Evolutionary conservation across 2,797 vertebrate species (phyloP).

Genomic region (Chloroceryle inda): DNA sequence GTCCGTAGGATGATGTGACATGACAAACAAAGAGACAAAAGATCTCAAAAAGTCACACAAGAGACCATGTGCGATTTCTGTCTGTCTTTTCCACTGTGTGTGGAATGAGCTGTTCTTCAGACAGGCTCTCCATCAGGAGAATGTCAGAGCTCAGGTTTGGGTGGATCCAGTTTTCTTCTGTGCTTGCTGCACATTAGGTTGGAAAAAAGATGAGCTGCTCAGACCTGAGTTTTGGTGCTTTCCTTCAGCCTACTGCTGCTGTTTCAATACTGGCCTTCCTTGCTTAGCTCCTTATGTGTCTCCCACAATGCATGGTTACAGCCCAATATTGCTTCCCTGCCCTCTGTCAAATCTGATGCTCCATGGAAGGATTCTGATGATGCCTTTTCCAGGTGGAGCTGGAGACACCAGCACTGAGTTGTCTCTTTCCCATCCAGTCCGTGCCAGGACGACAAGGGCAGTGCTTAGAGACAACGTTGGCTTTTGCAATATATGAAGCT

Average conservation of each 20-base stretch:
- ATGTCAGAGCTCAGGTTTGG: background rate
- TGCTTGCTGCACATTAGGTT: background rate
- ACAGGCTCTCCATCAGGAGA: background rate
- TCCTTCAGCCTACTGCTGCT: background rate
- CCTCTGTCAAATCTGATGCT: background rate
- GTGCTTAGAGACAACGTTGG: background rate
- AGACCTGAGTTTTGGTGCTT: background rate
- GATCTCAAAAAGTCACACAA: background rate
- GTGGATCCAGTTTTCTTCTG: background rate
- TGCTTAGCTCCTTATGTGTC: background rate
- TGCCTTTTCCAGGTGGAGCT: constrained; percentile 1
- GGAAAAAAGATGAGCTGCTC: background rate
- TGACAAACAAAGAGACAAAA: constrained; percentile 1
- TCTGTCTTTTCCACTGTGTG: background rate
- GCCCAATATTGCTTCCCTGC: background rate
- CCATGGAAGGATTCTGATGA: background rate
- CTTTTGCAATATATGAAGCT: background rate
- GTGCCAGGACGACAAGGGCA: background rate
- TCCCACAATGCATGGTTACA: background rate
- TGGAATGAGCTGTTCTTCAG: background rate
- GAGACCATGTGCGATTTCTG: background rate
- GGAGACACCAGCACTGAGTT: background rate
- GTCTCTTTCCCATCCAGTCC: background rate
- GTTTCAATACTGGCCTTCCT: background rate
- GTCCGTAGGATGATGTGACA: background rate